Evolutionary conservation across 2,797 vertebrate species (phyloP).

Genomic region (Manis javanica): DNA sequence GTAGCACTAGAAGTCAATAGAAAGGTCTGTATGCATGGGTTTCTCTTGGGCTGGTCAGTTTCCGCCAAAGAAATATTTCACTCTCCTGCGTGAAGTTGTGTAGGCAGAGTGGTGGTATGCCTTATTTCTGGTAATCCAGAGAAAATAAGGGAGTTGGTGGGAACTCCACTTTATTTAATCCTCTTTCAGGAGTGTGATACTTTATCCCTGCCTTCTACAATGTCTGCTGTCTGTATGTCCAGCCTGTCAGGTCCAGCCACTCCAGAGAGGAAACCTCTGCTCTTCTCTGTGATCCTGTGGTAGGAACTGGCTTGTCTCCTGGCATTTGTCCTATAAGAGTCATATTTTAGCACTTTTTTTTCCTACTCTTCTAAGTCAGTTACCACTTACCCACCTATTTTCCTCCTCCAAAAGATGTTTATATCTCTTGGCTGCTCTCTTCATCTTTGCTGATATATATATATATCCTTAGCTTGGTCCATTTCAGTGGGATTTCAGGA

Average conservation of each 20-base stretch:
- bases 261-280: neutral
- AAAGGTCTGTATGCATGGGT: neutral
- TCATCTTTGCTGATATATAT: slow-evolving; percentile 17
- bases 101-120: neutral
- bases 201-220: neutral
- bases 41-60: slow-evolving; percentile 12
- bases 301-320: slow-evolving; percentile 10
- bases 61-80: neutral
- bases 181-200: neutral
- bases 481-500: slow-evolving; percentile 21
- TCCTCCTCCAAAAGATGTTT: slow-evolving; percentile 45
- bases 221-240: neutral
- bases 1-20: neutral
- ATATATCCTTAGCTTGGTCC: neutral
- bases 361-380: slow-evolving; percentile 3
- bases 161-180: neutral
- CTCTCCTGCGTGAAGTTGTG: neutral
- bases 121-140: slow-evolving; percentile 25
- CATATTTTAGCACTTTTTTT: slow-evolving; percentile 39
- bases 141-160: neutral
- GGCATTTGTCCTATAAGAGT: neutral
- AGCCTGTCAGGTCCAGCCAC: neutral
- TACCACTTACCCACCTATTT: slow-evolving; percentile 33
- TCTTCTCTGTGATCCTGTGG: neutral
- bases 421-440: slow-evolving; percentile 3